A percentile compares a stretch with the other conserved stretches of the same genome.
Conservation (phyloP, 1,140 invertebrate genomes). For the Pachypeltis micranthus region DNA sequence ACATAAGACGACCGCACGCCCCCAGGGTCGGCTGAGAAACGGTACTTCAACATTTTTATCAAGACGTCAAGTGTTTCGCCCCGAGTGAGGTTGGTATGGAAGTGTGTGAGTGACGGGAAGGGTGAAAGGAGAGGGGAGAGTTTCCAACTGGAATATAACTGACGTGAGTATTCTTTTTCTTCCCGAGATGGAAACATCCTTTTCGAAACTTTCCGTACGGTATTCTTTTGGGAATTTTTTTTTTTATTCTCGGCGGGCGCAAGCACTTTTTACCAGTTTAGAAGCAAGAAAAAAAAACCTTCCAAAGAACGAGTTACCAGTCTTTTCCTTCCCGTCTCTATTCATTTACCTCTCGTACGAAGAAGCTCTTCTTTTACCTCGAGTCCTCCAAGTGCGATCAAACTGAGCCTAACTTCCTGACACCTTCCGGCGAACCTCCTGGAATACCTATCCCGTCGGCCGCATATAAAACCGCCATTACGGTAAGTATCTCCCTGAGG, state of each 20-base stretch:
- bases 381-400: background rate
- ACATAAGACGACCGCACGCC: no score
- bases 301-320: no score
- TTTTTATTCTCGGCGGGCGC: background rate
- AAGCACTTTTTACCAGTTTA: background rate
- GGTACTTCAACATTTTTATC: no score
- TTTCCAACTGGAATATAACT: no score
- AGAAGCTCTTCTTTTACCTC: background rate
- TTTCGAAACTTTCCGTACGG: background rate
- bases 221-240: background rate
- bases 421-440: background rate
- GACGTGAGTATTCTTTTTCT: no score
- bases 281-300: no score
- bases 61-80: no score
- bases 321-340: background rate
- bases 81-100: no score
- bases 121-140: no score
- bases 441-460: background rate
- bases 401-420: constrained; percentile 8
- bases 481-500: background rate
- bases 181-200: no score
- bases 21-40: no score
- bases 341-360: background rate
- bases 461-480: constrained; percentile 9
- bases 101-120: no score